Evolutionary conservation across 2,797 vertebrate species (phyloP).

Genomic region (Limosa lapponica): DNA sequence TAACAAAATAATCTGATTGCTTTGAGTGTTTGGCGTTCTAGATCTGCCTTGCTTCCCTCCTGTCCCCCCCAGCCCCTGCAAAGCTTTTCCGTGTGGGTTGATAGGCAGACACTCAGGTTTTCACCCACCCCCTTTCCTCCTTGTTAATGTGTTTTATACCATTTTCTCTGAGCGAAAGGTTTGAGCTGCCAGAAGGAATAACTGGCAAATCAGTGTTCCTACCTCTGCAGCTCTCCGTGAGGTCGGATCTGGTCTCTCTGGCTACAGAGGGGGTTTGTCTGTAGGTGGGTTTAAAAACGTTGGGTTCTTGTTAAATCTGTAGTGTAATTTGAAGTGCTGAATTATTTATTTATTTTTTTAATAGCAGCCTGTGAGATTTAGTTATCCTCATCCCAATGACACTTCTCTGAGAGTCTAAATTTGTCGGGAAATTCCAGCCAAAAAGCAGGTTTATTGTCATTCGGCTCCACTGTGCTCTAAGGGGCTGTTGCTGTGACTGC

Average conservation of each 20-base stretch:
- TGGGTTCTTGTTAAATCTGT: not conserved
- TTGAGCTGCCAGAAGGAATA: slow-evolving; percentile 56
- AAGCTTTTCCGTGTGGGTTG: slow-evolving; percentile 30
- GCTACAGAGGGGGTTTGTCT: slow-evolving; percentile 1
- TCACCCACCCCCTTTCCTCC: slow-evolving; percentile 37
- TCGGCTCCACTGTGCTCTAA: not conserved
- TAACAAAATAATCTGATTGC: slow-evolving; percentile 56
- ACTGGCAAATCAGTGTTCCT: slow-evolving; percentile 3
- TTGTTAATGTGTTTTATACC: not conserved
- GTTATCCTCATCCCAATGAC: not conserved
- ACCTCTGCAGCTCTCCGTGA: not conserved
- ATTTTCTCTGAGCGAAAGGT: slow-evolving; percentile 29
- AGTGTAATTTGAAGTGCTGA: not conserved
- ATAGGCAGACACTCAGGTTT: slow-evolving; percentile 34
- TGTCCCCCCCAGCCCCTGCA: slow-evolving; percentile 8
- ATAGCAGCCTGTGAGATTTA: not conserved
- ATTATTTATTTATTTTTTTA: not conserved
- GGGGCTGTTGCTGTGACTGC: not conserved
- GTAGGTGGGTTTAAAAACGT: slow-evolving; percentile 23
- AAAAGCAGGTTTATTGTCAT: slow-evolving; percentile 2
- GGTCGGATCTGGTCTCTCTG: not conserved
- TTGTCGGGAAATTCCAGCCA: not conserved
- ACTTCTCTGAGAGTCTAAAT: not conserved
- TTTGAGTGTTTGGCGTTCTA: not conserved
- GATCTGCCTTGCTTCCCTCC: slow-evolving; percentile 1